These are phyloP conservation scores for Mico argentatus DNA, from an alignment of 2,797 vertebrate species.

Conservation along the genomic window DNA sequence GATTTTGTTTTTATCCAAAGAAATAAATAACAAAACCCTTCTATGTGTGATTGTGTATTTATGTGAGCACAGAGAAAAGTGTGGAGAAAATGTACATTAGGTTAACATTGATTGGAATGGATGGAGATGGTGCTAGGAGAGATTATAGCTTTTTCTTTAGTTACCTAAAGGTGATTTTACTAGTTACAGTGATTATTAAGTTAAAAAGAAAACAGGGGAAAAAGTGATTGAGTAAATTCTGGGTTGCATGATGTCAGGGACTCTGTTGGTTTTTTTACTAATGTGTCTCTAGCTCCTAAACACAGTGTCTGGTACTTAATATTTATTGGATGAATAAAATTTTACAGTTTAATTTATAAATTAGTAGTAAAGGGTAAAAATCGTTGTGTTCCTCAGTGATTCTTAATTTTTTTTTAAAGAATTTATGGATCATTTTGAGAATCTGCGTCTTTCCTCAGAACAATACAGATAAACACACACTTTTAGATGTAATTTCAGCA, in stretches of 20 bases:
- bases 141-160: not conserved
- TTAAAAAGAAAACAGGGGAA: not conserved
- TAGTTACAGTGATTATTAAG: not conserved
- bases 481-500: not conserved
- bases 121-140: not conserved
- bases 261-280: not conserved
- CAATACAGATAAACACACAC: not conserved
- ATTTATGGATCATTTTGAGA: not conserved
- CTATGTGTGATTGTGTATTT: not conserved
- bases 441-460: not conserved
- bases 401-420: not conserved
- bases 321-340: not conserved
- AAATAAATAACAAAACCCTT: not conserved
- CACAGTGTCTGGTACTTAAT: not conserved
- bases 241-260: not conserved
- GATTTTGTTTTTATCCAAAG: slow-evolving; percentile 33
- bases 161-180: slow-evolving; percentile 19
- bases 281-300: not conserved
- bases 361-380: slow-evolving; percentile 34
- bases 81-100: not conserved
- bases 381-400: not conserved
- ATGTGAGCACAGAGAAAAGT: not conserved
- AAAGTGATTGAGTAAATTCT: not conserved
- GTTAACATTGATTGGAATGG: not conserved
- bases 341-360: not conserved